Evolutionary conservation across 2,113 vertebrate genomes (phyloP), one percentile per base, ranked within the genome.

Genomic region (Semnopithecus entellus): DNA sequence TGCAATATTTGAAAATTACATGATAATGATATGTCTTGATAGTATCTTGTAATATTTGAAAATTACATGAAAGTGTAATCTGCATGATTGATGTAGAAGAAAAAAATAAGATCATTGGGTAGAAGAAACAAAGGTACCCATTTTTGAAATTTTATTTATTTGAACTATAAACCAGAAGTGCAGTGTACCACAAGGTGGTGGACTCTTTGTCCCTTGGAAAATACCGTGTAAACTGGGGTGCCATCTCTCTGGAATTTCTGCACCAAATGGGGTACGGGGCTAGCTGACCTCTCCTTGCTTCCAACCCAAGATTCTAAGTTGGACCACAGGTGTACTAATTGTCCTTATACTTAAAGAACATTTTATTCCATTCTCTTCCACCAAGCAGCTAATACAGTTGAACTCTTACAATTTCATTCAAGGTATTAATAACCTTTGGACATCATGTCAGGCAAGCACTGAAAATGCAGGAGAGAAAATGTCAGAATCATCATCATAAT

Each of bases 401-500:
- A 91, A 79, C 75, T 83, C 57, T 45, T 22, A 72, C 6, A 25
- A 68, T 35, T 68, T 92, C 50, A 52, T 55, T 90, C 27, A n/a
- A 35, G 61, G 59, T 88, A 78, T 70, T 40, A 88, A 4, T 92
- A 92, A 95, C 38, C 76, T 96, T 88, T 81, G 85, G 92, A 59
- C 78, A n/a, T 75, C 16, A 4, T 14, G 14, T 88, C 35, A 92
- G 40, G 50, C 25, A 73, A 95, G 78, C 76, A 27, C 50, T 20
- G 72, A 97, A 55, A 45, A 82, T 84, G 23, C 6, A 76, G 64
- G 50, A 45, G 30, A 55, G 92, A 88, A 90, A 96, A 95, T 96
- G 96, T 96, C 95, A 93, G 88, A 87, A 83, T 92, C 95, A 50
- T 78, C 70, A 55, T 96, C 32, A 75, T 80, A 64, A 92, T 92